Evolutionary conservation across 2,888 invertebrate genomes (phyloP).

Genomic region (Andrena minutula): DNA sequence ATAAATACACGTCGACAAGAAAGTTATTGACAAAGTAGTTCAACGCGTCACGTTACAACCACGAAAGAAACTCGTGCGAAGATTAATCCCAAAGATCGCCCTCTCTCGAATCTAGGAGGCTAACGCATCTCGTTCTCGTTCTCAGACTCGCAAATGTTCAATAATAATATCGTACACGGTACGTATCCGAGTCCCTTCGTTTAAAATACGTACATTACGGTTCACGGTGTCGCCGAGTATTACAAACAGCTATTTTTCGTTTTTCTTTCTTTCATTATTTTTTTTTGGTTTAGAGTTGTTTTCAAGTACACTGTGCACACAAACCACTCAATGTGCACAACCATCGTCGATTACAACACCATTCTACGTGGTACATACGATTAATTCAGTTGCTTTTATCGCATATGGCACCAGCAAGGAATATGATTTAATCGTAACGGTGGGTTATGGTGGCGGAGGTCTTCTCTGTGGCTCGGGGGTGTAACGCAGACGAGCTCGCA

Average conservation of each 20-base stretch:
- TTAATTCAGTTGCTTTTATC: conserved; percentile 69
- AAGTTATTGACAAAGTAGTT: conserved; percentile 68
- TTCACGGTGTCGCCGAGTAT: conserved; percentile 64
- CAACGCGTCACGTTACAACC: conserved; percentile 61
- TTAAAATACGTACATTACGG: conserved; percentile 55
- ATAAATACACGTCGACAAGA: conserved; percentile 75
- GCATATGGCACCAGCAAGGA: conserved; percentile 80
- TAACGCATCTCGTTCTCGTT: conserved; percentile 36
- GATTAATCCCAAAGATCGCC: conserved; percentile 59
- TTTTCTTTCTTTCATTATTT: conserved; percentile 45
- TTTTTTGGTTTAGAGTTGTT: conserved; percentile 63
- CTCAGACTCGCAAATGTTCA: conserved; percentile 35
- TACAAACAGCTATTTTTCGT: conserved; percentile 59
- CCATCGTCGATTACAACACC: conserved; percentile 61
- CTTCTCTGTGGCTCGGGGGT: conserved; percentile 85
- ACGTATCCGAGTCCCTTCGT: conserved; percentile 40
- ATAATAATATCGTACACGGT: conserved; percentile 43
- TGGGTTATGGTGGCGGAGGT: conserved; percentile 82
- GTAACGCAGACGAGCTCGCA: conserved; percentile 87
- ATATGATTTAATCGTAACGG: conserved; percentile 71
- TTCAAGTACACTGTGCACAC: conserved; percentile 57
- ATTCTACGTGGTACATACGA: conserved; percentile 64
- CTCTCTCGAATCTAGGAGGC: conserved; percentile 57
- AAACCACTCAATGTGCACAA: conserved; percentile 61
- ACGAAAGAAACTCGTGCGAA: conserved; percentile 65